These are phyloP conservation scores for Trididemnum nubilum DNA, from an alignment of 23 tunicate genomes.

Conservation along the genomic window DNA sequence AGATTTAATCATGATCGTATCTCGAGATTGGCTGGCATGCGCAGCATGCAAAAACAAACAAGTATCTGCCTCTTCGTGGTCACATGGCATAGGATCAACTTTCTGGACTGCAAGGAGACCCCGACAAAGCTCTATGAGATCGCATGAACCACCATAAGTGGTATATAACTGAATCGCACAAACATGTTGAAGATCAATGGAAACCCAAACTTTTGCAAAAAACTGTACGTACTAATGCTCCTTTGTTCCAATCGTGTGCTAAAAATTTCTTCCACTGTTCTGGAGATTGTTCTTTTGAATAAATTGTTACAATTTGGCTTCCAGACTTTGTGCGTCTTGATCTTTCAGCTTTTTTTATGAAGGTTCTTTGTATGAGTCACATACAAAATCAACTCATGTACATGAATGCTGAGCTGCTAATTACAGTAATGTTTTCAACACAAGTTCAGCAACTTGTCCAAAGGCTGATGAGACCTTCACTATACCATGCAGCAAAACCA, in stretches of 20 bases:
- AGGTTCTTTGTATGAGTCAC: neutral
- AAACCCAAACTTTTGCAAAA: neutral
- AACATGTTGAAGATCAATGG: neutral
- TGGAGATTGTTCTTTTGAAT: neutral
- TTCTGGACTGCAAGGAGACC: neutral
- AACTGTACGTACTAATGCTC: neutral
- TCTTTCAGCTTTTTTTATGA: neutral
- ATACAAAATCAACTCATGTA: neutral
- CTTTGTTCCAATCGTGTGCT: neutral
- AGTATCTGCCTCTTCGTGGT: slow-evolving; percentile 14
- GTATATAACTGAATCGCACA: neutral
- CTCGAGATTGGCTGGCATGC: slow-evolving; percentile 6
- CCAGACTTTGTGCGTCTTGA: neutral
- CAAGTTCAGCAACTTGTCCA: neutral
- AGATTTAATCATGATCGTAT: slow-evolving; percentile 1
- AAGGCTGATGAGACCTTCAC: neutral
- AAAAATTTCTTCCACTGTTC: neutral
- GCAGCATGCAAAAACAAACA: slow-evolving; percentile 10
- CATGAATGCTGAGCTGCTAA: neutral
- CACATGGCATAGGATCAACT: neutral
- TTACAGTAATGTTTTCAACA: neutral
- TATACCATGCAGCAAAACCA: neutral
- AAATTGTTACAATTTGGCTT: neutral
- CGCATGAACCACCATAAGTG: neutral
- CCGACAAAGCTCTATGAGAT: neutral